phyloP scores from a whole-genome alignment of 2,113 vertebrate genomes.

The Myanophis thanlyinensis region DNA sequence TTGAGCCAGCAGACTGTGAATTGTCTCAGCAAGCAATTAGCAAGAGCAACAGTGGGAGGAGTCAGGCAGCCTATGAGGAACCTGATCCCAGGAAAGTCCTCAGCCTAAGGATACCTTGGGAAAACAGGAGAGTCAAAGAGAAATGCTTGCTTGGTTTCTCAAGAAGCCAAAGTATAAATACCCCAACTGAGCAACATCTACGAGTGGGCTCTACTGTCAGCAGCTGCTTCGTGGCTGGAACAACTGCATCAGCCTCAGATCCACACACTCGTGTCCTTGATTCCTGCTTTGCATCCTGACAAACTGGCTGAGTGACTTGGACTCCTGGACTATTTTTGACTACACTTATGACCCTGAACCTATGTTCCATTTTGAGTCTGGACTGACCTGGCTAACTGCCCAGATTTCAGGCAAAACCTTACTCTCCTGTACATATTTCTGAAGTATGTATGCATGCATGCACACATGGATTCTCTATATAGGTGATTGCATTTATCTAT shows the following conservation, averaged over 20 bases:
- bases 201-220: not conserved
- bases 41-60: not conserved
- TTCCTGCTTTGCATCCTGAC: not conserved
- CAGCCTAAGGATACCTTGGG: not conserved
- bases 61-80: not conserved
- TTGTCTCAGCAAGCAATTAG: not conserved
- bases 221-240: not conserved
- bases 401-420: not conserved
- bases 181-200: not conserved
- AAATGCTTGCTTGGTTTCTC: not conserved
- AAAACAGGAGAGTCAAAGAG: not conserved
- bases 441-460: not conserved
- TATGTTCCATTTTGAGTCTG: not conserved
- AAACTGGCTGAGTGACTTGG: not conserved
- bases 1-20: not conserved
- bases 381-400: not conserved
- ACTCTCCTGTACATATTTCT: not conserved
- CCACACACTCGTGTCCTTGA: not conserved
- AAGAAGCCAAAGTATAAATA: not conserved
- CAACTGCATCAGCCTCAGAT: not conserved
- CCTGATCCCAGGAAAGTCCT: not conserved
- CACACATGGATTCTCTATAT: not conserved
- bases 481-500: not conserved
- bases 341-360: not conserved
- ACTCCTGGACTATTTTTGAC: not conserved